These are phyloP conservation scores for Plebejus argus DNA, from an alignment of 2,888 invertebrate genomes.

Conservation along the genomic window DNA sequence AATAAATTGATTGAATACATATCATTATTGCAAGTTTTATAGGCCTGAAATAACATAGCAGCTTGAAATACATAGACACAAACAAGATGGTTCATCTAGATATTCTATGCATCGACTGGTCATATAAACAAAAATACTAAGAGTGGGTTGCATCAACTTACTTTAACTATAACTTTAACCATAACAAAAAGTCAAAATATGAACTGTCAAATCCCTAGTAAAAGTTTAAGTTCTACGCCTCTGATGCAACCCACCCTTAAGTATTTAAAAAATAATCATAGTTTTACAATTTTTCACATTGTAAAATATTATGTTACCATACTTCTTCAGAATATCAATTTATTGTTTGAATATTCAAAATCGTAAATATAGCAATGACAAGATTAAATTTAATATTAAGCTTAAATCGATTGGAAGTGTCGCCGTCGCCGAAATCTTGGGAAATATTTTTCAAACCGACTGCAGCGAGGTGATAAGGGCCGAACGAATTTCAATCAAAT, in stretches of 20 bases:
- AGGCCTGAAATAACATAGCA: too few species aligned
- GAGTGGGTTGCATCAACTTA: too few species aligned
- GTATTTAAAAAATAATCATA: background rate
- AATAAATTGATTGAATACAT: too few species aligned
- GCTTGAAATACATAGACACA: too few species aligned
- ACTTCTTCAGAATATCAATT: background rate
- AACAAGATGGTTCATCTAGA: too few species aligned
- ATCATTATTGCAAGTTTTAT: too few species aligned
- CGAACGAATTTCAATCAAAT: slow-evolving; percentile 79
- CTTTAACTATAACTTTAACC: too few species aligned
- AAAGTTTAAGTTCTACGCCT: too few species aligned
- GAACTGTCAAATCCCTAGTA: too few species aligned
- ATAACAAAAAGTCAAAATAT: too few species aligned
- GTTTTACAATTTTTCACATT: background rate
- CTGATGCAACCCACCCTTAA: too few species aligned
- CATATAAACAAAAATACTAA: background rate
- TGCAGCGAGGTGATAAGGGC: slow-evolving; percentile 75
- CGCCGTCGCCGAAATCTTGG: slow-evolving; percentile 61
- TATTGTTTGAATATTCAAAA: background rate
- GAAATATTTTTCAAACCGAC: slow-evolving; percentile 76
- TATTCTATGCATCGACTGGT: background rate
- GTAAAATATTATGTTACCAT: background rate
- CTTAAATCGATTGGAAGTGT: slow-evolving; percentile 74
- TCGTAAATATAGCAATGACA: slow-evolving; percentile 49
- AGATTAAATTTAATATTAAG: slow-evolving; percentile 72